Evolutionary conservation across 2,113 vertebrate species (phyloP), one percentile per base, ranked within the genome.

Genomic region (Haemorhous mexicanus): DNA sequence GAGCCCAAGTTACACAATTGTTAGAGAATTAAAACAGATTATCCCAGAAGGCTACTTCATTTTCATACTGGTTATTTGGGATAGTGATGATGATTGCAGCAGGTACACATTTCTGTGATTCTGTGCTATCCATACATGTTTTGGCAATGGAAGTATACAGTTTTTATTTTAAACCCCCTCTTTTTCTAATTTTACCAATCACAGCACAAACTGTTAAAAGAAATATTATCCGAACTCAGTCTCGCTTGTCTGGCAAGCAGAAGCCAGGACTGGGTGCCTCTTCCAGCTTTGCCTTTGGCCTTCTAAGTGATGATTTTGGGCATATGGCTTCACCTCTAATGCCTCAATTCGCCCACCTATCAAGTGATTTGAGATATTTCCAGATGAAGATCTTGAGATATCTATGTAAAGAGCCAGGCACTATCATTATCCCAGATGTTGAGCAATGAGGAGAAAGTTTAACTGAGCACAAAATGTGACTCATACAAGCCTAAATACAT

Each of bases 381-480:
- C 81, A 61, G 87, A 73, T 63, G 73, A 82, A 82, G 77, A 81
- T 89, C 44, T 75, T 3, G 5, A 84, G 52, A 89, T 89, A 59
- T 44, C 32, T 39, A 0, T 52, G 32, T 63, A 32, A 78, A 94
- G 68, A 93, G 30, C 62, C 74, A 76, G 62, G 74, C 58, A 44
- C 93, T 67, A 41, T 91, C 77, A 78, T 92, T 94, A 94, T 44
- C 64, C 68, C 8, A 20, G 27, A 55, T 46, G 56, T 92, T 96
- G 73, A 86, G 93, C 90, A 96, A 95, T 7, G 33, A 86, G 56
- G 76, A 95, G 90, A 96, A 96, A 93, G 83, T 93, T 95, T 84
- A 94, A 93, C 85, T 59, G 90, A 93, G 92, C 64, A 64, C 79
- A 87, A 87, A 82, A 41, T 64, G 43, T 95, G 90, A 93, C 77